Base-by-base conservation (phyloP, 2,113 vertebrate genomes). In the Hippocampus barbouri region DNA sequence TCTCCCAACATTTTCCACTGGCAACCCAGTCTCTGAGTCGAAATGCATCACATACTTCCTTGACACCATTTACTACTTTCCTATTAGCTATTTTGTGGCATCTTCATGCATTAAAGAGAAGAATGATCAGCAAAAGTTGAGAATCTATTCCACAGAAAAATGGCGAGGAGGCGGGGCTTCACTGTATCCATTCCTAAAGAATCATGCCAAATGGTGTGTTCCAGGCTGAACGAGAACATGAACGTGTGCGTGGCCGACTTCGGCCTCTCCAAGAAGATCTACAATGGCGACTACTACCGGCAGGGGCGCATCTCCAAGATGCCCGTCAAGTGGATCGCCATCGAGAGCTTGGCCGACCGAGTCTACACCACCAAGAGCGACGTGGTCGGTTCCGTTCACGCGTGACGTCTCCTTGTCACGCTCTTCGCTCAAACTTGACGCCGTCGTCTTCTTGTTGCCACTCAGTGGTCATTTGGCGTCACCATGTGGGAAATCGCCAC, bases 401-500 rank as follows among this genome's bases (percentile, higher is more conserved):
- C 15, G 21, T 23, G 20, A 12, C 14, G 14, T 38, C 12, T 2
- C 40, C 10, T 51, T 30, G 6, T 43, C 21, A 5, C 21, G 8
- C n/a, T 6, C 40, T 30, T 21, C 7, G n/a, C 2, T 51, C 27
- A 54, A 51, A 41, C 20, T 1, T 15, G 3, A 16, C 49, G 41
- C 7, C 16, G 5, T 53, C 20, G 51, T 25, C 4, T 5, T 49
- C 60, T 71, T 41, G 74, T 11, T 67, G 43, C 54, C 40, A 38
- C 25, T 72, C 80, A 97, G 96, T 97, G 96, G 96, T 96, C 96
- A 0, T 97, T 96, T 21, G 96, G 96, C 0, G 96, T 97, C 79
- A 96, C 95, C 2, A 97, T 97, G 96, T 97, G 96, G 96, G 96
- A 97, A 84, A 96, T 97, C 15, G 95, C 95, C 41, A 96, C 96